Base-by-base conservation (phyloP, 2,113 vertebrate species). In the Megaptera novaeangliae region DNA sequence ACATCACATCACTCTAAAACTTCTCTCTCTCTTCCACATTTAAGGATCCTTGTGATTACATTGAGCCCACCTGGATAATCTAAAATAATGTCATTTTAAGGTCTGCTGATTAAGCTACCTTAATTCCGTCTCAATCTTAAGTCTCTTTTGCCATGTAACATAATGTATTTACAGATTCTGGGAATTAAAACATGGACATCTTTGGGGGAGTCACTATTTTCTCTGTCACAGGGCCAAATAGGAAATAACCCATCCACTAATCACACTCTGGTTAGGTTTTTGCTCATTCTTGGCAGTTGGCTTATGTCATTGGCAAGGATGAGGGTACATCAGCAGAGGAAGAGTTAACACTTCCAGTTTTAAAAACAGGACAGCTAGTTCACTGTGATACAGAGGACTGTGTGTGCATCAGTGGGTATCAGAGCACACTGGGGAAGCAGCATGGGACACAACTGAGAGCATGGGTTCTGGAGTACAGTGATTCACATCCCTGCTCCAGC, bases 241-340 rank as follows among this genome's bases (percentile, higher is more conserved):
- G 74, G 69, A 91, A 88, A 71, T 59, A 85, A 55, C 14, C 8
- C 36, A 66, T 75, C 80, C 49, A 84, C 25, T 61, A 66, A 68
- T 83, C 75, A 88, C 59, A 81, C n/a, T 57, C 55, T 87, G n/a
- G 41, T 66, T 83, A 91, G 36, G 39, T 91, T 87, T 93, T 95
- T 74, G 69, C 63, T 94, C 66, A 59, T 84, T 94, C 61, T 94
- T 86, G 87, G 61, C 66, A 83, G 23, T 66, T 90, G 49, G 34
- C 52, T 92, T 31, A 57, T 89, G 94, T 93, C 93, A 74, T 92
- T 23, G 63, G 69, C 69, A 96, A 93, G n/a, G 59, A 72, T 46
- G 25, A 92, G 34, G 17, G 6, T 78, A 88, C 27, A 52, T 18
- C 7, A 74, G 34, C 31, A 86, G n/a, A 0, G 1, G 25, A 84